Percentiles rank a stretch among this genome's conserved stretches.
Conservation (phyloP, 2,888 invertebrate genomes). For the Torymus auratus region DNA sequence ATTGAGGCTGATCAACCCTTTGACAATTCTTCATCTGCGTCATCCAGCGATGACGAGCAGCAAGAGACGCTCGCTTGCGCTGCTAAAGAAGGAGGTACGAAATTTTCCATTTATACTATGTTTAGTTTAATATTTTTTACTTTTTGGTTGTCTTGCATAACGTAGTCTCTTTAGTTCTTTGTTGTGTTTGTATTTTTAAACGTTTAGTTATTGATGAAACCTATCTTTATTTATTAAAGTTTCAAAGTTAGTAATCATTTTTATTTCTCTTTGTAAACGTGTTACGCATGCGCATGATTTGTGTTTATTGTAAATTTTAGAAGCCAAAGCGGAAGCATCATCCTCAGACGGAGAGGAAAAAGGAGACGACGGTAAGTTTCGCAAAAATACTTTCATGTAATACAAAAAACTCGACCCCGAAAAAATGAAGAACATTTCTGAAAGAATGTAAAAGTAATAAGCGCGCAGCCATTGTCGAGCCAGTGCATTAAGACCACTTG, state of each 20-base stretch:
- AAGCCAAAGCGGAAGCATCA: constrained; percentile 73
- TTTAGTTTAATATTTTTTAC: neutral
- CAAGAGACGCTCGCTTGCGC: constrained; percentile 71
- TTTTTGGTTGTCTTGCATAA: neutral
- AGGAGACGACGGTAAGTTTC: constrained; percentile 66
- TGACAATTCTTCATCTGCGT: constrained; percentile 74
- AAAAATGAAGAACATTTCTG: constrained; percentile 26
- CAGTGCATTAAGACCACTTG: constrained; percentile 24
- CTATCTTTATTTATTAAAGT: neutral
- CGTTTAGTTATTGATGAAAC: constrained; percentile 21
- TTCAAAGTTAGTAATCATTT: constrained; percentile 32
- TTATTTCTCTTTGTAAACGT: constrained; percentile 67
- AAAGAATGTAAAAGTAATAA: constrained; percentile 25
- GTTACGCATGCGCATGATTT: constrained; percentile 65
- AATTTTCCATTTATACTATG: neutral
- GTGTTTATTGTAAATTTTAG: constrained; percentile 66
- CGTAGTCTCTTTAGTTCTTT: neutral
- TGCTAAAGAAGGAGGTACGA: constrained; percentile 80
- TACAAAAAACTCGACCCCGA: constrained; percentile 31
- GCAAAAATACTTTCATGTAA: neutral
- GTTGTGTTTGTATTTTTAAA: neutral
- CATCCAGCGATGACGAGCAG: constrained; percentile 75
- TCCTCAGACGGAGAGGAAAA: constrained; percentile 74
- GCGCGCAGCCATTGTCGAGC: constrained; percentile 16
- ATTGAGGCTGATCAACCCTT: constrained; percentile 63